Evolutionary conservation across 2,888 invertebrate species (phyloP).

Genomic region (Prenolepis imparis): DNA sequence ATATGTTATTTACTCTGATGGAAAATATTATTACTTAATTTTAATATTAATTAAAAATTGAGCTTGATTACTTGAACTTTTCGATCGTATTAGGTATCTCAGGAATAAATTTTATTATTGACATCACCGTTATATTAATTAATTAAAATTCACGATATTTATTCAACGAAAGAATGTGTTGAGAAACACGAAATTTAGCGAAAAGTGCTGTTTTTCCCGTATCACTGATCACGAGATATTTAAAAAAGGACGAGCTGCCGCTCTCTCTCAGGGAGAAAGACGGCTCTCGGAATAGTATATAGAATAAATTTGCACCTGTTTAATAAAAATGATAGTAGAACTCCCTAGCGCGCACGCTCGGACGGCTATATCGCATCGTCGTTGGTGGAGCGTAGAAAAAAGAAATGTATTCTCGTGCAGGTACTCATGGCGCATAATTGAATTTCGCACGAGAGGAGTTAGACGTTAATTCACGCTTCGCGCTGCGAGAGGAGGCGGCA

Average conservation of each 20-base stretch:
- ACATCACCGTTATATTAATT: slow-evolving; percentile 31
- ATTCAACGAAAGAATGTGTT: slow-evolving; percentile 1
- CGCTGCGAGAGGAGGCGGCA: slow-evolving; percentile 17
- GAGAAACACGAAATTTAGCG: neutral
- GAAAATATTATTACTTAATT: neutral
- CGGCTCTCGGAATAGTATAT: slow-evolving; percentile 9
- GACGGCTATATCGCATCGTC: slow-evolving; percentile 12
- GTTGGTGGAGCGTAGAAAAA: neutral
- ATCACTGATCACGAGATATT: slow-evolving; percentile 3
- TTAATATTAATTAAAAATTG: neutral
- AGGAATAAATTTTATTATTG: slow-evolving; percentile 29
- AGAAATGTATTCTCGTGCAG: slow-evolving; percentile 21
- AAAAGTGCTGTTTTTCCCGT: neutral
- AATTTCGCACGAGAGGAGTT: slow-evolving; percentile 52
- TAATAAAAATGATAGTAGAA: slow-evolving; percentile 23
- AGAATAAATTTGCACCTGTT: slow-evolving; percentile 40
- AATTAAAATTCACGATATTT: slow-evolving; percentile 37
- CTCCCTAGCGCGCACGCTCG: neutral
- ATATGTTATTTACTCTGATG: slow-evolving; percentile 16
- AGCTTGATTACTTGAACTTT: neutral
- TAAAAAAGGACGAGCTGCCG: slow-evolving; percentile 4
- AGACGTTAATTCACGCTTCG: slow-evolving; percentile 57
- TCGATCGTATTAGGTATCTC: neutral
- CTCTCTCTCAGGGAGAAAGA: neutral
- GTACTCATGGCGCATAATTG: slow-evolving; percentile 36